These are phyloP conservation scores for Chaetogeoica ovagalla DNA, from an alignment of 2,888 invertebrate genomes.

Conservation along the genomic window DNA sequence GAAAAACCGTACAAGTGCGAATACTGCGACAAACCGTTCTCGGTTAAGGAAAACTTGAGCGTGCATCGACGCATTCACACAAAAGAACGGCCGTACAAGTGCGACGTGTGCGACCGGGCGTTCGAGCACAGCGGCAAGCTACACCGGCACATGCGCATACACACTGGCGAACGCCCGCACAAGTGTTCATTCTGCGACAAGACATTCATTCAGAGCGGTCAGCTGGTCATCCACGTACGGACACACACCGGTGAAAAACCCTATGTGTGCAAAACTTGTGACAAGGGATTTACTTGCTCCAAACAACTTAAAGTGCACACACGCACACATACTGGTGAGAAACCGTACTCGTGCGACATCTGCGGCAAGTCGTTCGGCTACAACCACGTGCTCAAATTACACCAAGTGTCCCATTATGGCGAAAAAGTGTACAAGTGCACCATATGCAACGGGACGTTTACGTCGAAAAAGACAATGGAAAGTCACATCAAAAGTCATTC, in stretches of 20 bases:
- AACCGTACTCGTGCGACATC: slow-evolving; percentile 88
- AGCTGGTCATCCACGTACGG: slow-evolving; percentile 86
- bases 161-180: slow-evolving; percentile 87
- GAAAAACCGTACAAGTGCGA: slow-evolving; percentile 90
- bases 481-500: slow-evolving; percentile 81
- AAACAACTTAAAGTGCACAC: slow-evolving; percentile 90
- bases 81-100: slow-evolving; percentile 87
- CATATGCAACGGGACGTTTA: slow-evolving; percentile 87
- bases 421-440: slow-evolving; percentile 92
- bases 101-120: slow-evolving; percentile 83
- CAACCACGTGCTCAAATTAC: slow-evolving; percentile 86
- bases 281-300: slow-evolving; percentile 88
- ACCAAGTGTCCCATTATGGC: slow-evolving; percentile 87
- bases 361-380: slow-evolving; percentile 89
- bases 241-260: slow-evolving; percentile 89
- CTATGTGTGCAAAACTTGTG: slow-evolving; percentile 77
- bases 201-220: slow-evolving; percentile 89
- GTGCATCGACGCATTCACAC: slow-evolving; percentile 87
- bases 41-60: slow-evolving; percentile 88
- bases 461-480: slow-evolving; percentile 88
- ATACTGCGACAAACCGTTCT: slow-evolving; percentile 89
- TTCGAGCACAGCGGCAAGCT: slow-evolving; percentile 90
- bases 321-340: slow-evolving; percentile 86
- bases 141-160: slow-evolving; percentile 87
- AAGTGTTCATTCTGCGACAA: slow-evolving; percentile 85